These are phyloP conservation scores for Gymnocheta viridis DNA, from an alignment of 2,888 invertebrate genomes.

Conservation along the genomic window DNA sequence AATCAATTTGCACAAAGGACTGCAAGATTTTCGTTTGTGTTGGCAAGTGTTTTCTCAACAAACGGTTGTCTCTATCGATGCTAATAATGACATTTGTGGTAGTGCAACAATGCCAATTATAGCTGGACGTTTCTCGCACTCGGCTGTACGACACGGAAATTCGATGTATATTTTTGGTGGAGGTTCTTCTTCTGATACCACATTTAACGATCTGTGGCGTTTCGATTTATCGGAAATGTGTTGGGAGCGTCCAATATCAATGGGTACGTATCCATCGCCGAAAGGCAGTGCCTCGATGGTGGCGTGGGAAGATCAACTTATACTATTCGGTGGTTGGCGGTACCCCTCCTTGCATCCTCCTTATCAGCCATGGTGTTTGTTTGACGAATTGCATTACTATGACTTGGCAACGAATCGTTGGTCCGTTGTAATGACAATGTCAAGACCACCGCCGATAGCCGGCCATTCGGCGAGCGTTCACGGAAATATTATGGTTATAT, in stretches of 20 bases:
- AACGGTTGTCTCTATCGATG: constrained; percentile 67
- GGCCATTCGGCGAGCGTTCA: constrained; percentile 96
- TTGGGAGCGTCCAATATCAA: constrained; percentile 92
- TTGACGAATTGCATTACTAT: constrained; percentile 95
- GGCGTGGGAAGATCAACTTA: constrained; percentile 90
- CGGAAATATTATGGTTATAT: constrained; percentile 91
- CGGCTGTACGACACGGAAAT: constrained; percentile 91
- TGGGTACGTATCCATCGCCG: constrained; percentile 93
- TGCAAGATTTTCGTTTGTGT: constrained; percentile 88
- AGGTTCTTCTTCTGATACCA: constrained; percentile 95
- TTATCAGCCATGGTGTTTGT: constrained; percentile 92
- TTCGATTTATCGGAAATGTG: constrained; percentile 92
- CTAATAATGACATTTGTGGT: constrained; percentile 81
- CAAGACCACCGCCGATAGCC: constrained; percentile 85
- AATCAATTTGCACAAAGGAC: constrained; percentile 89
- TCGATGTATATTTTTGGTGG: constrained; percentile 98
- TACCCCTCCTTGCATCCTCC: constrained; percentile 93
- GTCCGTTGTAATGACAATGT: constrained; percentile 81
- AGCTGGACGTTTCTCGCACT: constrained; percentile 95
- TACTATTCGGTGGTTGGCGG: constrained; percentile 97
- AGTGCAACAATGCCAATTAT: constrained; percentile 86
- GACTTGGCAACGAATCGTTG: constrained; percentile 91
- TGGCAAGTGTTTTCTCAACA: constrained; percentile 85
- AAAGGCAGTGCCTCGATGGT: constrained; percentile 97
- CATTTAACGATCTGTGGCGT: constrained; percentile 98